phyloP scores from a whole-genome alignment of 1,140 invertebrate species.

The Drosophila miranda region DNA sequence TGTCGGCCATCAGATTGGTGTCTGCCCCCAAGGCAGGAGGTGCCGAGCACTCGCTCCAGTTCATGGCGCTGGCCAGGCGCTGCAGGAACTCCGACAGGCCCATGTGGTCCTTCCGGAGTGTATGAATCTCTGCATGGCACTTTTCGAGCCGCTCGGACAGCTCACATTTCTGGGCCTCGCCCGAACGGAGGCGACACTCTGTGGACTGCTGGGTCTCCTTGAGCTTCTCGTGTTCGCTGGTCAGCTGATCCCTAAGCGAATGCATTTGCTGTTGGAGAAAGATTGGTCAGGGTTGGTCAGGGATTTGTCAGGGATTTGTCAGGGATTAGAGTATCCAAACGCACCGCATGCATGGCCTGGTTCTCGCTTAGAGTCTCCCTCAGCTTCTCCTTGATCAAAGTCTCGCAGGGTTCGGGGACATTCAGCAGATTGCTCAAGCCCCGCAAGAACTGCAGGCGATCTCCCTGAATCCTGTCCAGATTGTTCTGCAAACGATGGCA shows the following conservation, averaged over 20 bases:
- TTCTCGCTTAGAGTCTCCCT: slow-evolving; percentile 89
- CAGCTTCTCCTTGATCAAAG: slow-evolving; percentile 89
- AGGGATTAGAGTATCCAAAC: slow-evolving; percentile 19
- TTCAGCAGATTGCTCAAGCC: slow-evolving; percentile 69
- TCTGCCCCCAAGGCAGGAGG: slow-evolving; percentile 87
- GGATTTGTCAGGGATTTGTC: neutral
- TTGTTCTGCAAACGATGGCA: slow-evolving; percentile 79
- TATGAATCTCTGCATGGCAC: slow-evolving; percentile 87
- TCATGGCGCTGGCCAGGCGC: slow-evolving; percentile 85
- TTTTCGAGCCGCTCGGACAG: slow-evolving; percentile 88
- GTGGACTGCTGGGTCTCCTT: slow-evolving; percentile 86
- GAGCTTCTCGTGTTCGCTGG: slow-evolving; percentile 85
- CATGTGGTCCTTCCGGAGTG: slow-evolving; percentile 76
- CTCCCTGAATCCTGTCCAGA: slow-evolving; percentile 73
- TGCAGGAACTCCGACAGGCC: slow-evolving; percentile 83
- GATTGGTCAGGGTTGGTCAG: neutral
- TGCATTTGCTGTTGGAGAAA: slow-evolving; percentile 86
- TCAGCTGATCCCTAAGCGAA: slow-evolving; percentile 87
- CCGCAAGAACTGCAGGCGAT: slow-evolving; percentile 74
- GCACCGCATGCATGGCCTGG: slow-evolving; percentile 89
- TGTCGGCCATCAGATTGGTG: slow-evolving; percentile 90
- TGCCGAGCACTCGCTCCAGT: slow-evolving; percentile 73
- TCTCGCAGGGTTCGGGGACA: slow-evolving; percentile 87
- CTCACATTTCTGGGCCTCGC: slow-evolving; percentile 88
- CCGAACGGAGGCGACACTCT: slow-evolving; percentile 84